Evolutionary conservation across 2,797 vertebrate species (phyloP), one percentile per base, ranked within the genome.

Genomic region (Geotrypetes seraphini): DNA sequence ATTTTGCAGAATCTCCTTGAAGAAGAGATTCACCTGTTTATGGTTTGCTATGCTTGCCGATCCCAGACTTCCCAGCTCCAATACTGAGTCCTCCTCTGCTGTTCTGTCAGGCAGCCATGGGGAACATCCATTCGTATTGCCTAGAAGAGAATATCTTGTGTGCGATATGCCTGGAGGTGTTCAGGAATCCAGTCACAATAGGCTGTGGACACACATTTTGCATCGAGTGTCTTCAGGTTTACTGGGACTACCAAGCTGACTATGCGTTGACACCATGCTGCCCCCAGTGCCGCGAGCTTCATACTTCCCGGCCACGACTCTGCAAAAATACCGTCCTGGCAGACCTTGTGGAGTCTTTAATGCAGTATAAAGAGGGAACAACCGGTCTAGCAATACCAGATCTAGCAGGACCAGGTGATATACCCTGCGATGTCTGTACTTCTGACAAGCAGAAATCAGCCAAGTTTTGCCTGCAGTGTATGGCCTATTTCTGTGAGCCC

Each of bases 151-250:
- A 87, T 60, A 77, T 88, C 64, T 80, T 69, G 63, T 90, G 89
- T 49, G 69, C 85, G 20, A 58, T 91, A 35, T 92, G 88, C 28
- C 60, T 73, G 38, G 83, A 60, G 45, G 77, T 88, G 3, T 78
- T 91, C 44, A 57, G 31, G 55, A 71, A 83, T 37, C 88, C 86
- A 0, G 84, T 89, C 71, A 88, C 87, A 3, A 88, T 88, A 1
- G 79, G 84, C 24, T 91, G 88, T 1, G 85, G 89, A n/a, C 88
- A 92, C 73, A 92, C 85, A 40, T 91, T 87, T 72, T 91, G 87
- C 23, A 87, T 88, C 84, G 64, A 78, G 58, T 91, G 88, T 60
- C 87, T 91, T 48, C 84, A 83, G 5, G 70, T 66, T 33, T 88
- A 87, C 73, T 91, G 86, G 85, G 85, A 90, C 11, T 82, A 89